Evolutionary conservation across 2,888 invertebrate species (phyloP).

Genomic region (Athalia circularis): DNA sequence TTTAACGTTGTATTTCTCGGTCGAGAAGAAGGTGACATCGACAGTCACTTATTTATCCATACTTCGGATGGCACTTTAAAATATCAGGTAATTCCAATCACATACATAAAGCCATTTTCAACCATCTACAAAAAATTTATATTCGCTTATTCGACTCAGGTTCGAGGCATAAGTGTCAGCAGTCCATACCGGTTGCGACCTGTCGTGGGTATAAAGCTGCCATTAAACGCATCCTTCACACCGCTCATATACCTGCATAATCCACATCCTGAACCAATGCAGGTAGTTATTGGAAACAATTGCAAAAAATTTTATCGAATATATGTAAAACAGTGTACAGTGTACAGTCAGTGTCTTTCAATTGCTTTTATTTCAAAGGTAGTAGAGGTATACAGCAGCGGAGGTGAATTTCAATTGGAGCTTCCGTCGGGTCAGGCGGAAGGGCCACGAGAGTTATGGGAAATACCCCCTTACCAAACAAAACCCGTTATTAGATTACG

Average conservation of each 20-base stretch:
- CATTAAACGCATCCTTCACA: slow-evolving; percentile 92
- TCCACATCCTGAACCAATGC: slow-evolving; percentile 90
- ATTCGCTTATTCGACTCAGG: slow-evolving; percentile 74
- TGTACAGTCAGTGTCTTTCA: too few species aligned
- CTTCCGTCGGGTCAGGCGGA: slow-evolving; percentile 86
- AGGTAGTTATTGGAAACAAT: slow-evolving; percentile 77
- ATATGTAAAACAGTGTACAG: background rate
- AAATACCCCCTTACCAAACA: slow-evolving; percentile 91
- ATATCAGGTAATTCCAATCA: slow-evolving; percentile 80
- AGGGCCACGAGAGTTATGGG: slow-evolving; percentile 90
- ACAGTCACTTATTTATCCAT: slow-evolving; percentile 93
- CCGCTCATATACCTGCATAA: slow-evolving; percentile 95
- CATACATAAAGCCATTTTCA: slow-evolving; percentile 17
- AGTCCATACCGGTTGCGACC: slow-evolving; percentile 95
- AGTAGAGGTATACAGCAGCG: slow-evolving; percentile 89
- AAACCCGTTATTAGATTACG: slow-evolving; percentile 92
- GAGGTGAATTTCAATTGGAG: slow-evolving; percentile 92
- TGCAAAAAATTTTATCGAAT: background rate
- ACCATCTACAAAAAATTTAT: slow-evolving; percentile 35
- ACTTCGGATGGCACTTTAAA: slow-evolving; percentile 94
- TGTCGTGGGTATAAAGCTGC: slow-evolving; percentile 91
- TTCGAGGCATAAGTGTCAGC: slow-evolving; percentile 89
- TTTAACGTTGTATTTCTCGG: slow-evolving; percentile 98
- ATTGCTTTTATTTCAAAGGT: slow-evolving; percentile 75
- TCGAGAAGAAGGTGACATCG: slow-evolving; percentile 90